Conservation (phyloP, 1,140 invertebrate genomes). For the Aphis craccivora region DNA sequence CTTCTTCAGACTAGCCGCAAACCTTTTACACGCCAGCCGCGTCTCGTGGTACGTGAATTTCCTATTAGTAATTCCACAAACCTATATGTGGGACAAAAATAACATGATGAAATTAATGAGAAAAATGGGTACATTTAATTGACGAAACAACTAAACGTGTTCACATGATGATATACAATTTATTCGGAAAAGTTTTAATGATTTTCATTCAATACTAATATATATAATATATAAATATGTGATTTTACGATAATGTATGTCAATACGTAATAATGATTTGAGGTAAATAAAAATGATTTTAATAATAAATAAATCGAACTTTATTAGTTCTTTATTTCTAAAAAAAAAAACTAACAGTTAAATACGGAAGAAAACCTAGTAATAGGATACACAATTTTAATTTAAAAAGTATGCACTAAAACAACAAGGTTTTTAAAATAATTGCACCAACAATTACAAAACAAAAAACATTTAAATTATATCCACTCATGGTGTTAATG, state of each 20-base stretch:
- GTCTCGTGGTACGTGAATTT: conserved; percentile 76
- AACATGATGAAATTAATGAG: neutral
- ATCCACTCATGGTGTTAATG: neutral
- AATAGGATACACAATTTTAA: neutral
- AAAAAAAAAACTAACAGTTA: neutral
- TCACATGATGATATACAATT: neutral
- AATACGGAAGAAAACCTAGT: neutral
- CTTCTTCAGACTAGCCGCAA: conserved; percentile 73
- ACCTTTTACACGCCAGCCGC: conserved; percentile 70
- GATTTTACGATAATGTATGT: neutral
- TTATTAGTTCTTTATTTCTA: neutral
- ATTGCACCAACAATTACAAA: neutral
- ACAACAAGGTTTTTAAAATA: neutral
- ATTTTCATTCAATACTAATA: neutral
- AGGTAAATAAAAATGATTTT: neutral
- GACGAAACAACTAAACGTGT: neutral
- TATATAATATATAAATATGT: too few species aligned
- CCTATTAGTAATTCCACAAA: conserved; percentile 74
- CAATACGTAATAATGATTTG: neutral
- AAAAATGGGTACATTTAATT: neutral
- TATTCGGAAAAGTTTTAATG: neutral
- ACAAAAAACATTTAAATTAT: neutral
- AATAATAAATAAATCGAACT: neutral
- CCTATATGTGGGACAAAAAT: conserved; percentile 64
- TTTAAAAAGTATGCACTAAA: neutral